A percentile compares a stretch with the other conserved stretches of the same genome.
These are phyloP conservation scores for Anas flavirostris DNA, from an alignment of 2,797 vertebrate genomes.

Conservation along the genomic window DNA sequence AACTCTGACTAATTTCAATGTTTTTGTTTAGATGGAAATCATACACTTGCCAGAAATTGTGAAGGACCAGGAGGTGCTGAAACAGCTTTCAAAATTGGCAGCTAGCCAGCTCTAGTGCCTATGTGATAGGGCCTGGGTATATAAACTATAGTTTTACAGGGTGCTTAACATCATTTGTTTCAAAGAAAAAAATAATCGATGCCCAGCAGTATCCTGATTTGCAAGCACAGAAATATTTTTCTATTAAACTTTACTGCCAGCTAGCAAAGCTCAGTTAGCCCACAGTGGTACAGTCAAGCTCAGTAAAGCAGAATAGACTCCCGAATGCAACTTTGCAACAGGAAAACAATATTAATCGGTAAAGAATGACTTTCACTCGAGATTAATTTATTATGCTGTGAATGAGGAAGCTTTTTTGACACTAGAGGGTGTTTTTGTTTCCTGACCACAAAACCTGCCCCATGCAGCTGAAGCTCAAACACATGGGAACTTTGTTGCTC, in stretches of 20 bases:
- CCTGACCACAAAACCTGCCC: neutral
- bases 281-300: neutral
- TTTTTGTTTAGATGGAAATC: neutral
- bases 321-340: neutral
- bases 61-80: neutral
- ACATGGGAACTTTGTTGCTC: neutral
- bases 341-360: neutral
- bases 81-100: neutral
- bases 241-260: neutral
- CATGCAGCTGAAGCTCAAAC: neutral
- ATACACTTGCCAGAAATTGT: neutral
- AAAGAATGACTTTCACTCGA: neutral
- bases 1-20: neutral
- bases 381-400: neutral
- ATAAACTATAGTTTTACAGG: neutral
- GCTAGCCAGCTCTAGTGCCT: neutral
- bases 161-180: neutral
- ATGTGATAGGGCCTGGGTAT: neutral
- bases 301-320: neutral
- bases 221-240: neutral
- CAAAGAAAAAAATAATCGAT: neutral
- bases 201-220: neutral
- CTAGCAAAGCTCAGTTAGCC: neutral
- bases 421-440: slow-evolving; percentile 26
- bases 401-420: neutral